Base-by-base conservation (phyloP, 2,888 invertebrate genomes). In the Tolmerus cingulatus region DNA sequence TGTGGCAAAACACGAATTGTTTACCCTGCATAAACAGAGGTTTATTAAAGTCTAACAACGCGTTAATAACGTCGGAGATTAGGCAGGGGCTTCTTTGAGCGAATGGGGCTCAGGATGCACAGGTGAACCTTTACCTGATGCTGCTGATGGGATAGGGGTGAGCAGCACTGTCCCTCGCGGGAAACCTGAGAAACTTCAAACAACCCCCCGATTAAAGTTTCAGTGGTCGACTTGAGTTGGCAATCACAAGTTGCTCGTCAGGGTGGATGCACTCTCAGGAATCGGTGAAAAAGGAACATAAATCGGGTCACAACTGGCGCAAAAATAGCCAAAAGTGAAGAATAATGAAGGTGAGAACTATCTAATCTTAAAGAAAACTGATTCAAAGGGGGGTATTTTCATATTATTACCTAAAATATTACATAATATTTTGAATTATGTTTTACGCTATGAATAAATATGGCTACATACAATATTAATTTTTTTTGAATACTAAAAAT, bases 41-140 rank as follows among this genome's bases (percentile, higher is more conserved):
- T 66, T 82, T 82, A 82, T 82, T 82, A 82, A 82, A 82, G 82
- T 82, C 82, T 82, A 82, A 82, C 82, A 82, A 57, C 66, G 37
- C 57, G 66, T 46, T 79, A 79, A 79, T 79, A 79, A 79, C 79
- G 30, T 79, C 79, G 79, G 79, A 79, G 79, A 79, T 79, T 79
- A 46, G 79, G 79, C 79, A 79, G 51, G 27, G 27, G 51, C 51
- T 79, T 79, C 51, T 46, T 30, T 79, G 66, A 23, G 27, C 66
- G 66, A 66, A 66, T 66, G 66, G 66, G 66, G 12, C 66, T 27
- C 12, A 19, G 1, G 66, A 66, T 66, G 66, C 66, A 66, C 66
- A 66, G 66, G 66, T 66, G 66, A 23, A 8, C 51, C 51, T 27
- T 16, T 30, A 30, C 51, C 23, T 27, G 30, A 79, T 23, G 27